Conservation (phyloP, 2,113 vertebrate species). For the Piaya cayana region DNA sequence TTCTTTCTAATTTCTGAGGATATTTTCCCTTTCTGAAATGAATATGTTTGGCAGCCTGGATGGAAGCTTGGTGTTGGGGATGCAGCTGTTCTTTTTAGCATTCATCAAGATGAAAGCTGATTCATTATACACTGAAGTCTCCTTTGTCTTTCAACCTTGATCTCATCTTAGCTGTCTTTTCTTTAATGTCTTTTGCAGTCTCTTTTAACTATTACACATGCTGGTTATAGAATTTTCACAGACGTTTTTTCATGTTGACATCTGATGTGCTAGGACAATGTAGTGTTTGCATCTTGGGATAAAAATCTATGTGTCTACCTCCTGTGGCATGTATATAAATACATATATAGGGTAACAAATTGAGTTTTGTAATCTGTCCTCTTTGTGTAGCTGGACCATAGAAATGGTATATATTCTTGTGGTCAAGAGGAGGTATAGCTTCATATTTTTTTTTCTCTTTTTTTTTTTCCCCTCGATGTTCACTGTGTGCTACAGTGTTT, state of each 20-base stretch:
- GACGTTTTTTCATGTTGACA: not conserved
- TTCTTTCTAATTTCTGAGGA: not conserved
- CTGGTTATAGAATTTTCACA: not conserved
- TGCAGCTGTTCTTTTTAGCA: not conserved
- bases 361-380: not conserved
- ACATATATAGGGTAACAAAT: not conserved
- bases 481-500: not conserved
- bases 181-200: not conserved
- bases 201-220: not conserved
- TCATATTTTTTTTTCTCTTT: not conserved
- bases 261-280: not conserved
- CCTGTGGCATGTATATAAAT: not conserved
- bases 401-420: not conserved
- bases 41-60: not conserved
- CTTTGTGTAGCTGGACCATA: not conserved
- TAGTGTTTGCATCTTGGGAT: not conserved
- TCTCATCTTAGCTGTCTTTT: not conserved
- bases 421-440: fast-evolving
- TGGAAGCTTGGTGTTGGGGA: not conserved
- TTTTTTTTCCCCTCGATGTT: too few species aligned
- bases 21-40: not conserved
- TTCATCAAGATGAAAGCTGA: not conserved
- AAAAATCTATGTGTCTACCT: not conserved
- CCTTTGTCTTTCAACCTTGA: not conserved
- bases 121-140: not conserved